Conservation (phyloP, 2,113 vertebrate genomes). For the Capreolus pygargus region DNA sequence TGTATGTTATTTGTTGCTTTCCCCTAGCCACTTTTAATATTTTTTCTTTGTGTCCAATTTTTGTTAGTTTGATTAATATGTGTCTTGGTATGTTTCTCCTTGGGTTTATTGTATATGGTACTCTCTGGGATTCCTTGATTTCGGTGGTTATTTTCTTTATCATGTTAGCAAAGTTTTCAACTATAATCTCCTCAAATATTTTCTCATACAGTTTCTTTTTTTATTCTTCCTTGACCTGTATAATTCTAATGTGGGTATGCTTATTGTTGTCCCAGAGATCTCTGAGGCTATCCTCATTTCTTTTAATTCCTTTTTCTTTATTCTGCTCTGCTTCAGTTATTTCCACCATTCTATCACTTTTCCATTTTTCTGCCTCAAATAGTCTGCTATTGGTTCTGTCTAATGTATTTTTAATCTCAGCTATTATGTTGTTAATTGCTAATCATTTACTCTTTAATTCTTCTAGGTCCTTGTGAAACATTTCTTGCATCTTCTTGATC, state of each 20-base stretch:
- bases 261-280: neutral
- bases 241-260: neutral
- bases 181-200: neutral
- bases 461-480: neutral
- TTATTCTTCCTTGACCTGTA: neutral
- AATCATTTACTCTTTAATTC: neutral
- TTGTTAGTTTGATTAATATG: neutral
- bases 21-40: neutral
- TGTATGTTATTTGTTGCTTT: neutral
- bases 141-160: neutral
- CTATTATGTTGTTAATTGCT: neutral
- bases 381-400: neutral
- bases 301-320: neutral
- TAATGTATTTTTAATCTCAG: neutral
- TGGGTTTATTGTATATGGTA: neutral
- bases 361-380: neutral
- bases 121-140: neutral
- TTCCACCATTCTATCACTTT: neutral
- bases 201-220: neutral
- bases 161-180: neutral
- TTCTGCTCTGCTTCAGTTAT: neutral
- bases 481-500: neutral
- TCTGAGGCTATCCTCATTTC: neutral
- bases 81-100: neutral
- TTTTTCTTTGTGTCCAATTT: neutral